phyloP scores from a whole-genome alignment of 2,888 invertebrate genomes.

The Phlogophora meticulosa region DNA sequence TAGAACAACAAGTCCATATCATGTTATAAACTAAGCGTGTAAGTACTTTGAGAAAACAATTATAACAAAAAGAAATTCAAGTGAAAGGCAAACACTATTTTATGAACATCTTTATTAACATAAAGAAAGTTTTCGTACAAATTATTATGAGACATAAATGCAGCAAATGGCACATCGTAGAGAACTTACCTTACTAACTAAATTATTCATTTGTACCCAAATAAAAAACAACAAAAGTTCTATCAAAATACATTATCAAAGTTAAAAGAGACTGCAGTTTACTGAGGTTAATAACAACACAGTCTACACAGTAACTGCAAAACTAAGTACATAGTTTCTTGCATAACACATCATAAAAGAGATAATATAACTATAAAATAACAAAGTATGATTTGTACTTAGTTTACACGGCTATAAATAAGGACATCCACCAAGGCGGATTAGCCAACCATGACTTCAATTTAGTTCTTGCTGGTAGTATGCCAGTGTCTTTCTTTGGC shows the following conservation, averaged over 20 bases:
- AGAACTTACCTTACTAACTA: background rate
- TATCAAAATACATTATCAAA: background rate
- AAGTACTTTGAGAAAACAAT: background rate
- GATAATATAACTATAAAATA: conserved; percentile 1
- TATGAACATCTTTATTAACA: conserved; percentile 37
- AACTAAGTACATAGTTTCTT: conserved; percentile 8
- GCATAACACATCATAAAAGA: conserved; percentile 10
- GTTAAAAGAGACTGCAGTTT: background rate
- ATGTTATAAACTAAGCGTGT: background rate
- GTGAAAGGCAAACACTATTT: conserved; percentile 20
- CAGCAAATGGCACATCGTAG: conserved; percentile 49
- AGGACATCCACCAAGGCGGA: conserved; percentile 87
- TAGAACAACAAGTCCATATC: background rate
- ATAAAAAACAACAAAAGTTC: background rate
- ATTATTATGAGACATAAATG: conserved; percentile 34
- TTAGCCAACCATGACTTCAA: conserved; percentile 82
- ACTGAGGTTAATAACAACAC: conserved; percentile 16
- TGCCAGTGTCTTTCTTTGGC: conserved; percentile 71
- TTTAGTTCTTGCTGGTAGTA: conserved; percentile 78
- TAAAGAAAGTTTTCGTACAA: conserved; percentile 39
- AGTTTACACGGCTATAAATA: conserved; percentile 81
- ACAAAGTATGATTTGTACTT: conserved; percentile 4
- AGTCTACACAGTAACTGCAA: conserved; percentile 2
- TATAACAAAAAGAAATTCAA: conserved; percentile 4
- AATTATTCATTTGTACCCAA: conserved; percentile 5